These are phyloP conservation scores for Amazona vittata DNA, from an alignment of 2,113 vertebrate species.

Conservation along the genomic window DNA sequence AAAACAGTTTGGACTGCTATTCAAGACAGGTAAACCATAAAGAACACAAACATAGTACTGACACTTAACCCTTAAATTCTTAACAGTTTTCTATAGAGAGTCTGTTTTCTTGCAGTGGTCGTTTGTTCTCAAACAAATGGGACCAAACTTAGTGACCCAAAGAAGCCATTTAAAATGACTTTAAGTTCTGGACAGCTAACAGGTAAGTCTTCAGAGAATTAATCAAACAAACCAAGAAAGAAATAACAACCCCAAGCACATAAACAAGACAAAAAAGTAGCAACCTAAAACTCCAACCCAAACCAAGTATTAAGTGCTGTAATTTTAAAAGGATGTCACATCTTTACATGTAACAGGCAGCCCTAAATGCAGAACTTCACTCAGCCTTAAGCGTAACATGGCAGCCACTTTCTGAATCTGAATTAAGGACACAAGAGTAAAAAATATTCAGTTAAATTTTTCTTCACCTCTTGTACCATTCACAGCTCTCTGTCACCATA, in stretches of 20 bases:
- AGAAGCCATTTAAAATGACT: not conserved
- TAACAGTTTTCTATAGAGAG: not conserved
- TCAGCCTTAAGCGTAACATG: not conserved
- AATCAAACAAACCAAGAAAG: not conserved
- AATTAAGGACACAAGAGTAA: not conserved
- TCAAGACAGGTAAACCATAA: not conserved
- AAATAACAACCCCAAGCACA: not conserved
- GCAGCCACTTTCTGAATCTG: not conserved
- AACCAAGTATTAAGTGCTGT: not conserved
- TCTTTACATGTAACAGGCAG: not conserved
- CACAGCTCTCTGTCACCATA: not conserved
- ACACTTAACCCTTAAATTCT: not conserved
- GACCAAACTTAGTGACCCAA: not conserved
- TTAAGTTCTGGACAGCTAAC: not conserved
- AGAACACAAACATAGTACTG: not conserved
- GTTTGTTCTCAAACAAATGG: not conserved
- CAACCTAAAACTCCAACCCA: not conserved
- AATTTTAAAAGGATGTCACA: not conserved
- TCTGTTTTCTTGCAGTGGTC: not conserved
- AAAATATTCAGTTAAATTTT: not conserved
- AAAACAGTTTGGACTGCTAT: not conserved
- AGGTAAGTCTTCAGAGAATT: not conserved
- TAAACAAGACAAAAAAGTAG: not conserved
- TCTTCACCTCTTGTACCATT: not conserved
- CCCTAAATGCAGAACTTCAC: not conserved